Evolutionary conservation across 2,113 vertebrate genomes (phyloP).

Genomic region (Passer montanus): DNA sequence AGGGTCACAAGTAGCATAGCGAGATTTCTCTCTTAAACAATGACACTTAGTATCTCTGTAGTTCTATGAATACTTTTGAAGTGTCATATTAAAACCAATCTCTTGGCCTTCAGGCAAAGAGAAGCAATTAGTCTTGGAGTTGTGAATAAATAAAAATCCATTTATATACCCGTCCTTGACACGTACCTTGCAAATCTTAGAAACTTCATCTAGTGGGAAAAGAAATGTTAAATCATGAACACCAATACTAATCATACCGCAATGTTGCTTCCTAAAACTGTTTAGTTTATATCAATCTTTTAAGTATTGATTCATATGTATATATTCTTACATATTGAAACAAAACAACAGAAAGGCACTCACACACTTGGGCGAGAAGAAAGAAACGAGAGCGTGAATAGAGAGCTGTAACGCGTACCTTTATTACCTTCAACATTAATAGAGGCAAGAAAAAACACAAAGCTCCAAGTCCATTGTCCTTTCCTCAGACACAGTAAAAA

Average conservation of each 20-base stretch:
- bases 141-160: conserved; percentile 90
- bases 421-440: conserved; percentile 10
- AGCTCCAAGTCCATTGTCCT: conserved; percentile 34
- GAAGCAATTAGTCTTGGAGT: conserved; percentile 88
- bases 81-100: conserved; percentile 88
- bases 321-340: conserved; percentile 74
- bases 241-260: conserved; percentile 71
- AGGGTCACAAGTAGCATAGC: conserved; percentile 78
- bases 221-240: conserved; percentile 79
- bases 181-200: conserved; percentile 86
- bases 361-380: conserved; percentile 31
- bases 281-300: conserved; percentile 72
- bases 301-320: conserved; percentile 81
- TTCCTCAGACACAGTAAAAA: not conserved
- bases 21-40: conserved; percentile 84
- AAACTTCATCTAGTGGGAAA: conserved; percentile 87
- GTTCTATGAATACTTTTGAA: conserved; percentile 86
- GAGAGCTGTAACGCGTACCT: not conserved
- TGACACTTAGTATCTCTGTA: conserved; percentile 84
- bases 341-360: conserved; percentile 59
- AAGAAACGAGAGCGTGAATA: not conserved
- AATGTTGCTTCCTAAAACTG: conserved; percentile 68
- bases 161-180: conserved; percentile 87
- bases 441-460: not conserved
- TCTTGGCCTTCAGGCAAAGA: conserved; percentile 84